Base-by-base conservation (phyloP, 2,888 invertebrate genomes). In the Pyralis farinalis region DNA sequence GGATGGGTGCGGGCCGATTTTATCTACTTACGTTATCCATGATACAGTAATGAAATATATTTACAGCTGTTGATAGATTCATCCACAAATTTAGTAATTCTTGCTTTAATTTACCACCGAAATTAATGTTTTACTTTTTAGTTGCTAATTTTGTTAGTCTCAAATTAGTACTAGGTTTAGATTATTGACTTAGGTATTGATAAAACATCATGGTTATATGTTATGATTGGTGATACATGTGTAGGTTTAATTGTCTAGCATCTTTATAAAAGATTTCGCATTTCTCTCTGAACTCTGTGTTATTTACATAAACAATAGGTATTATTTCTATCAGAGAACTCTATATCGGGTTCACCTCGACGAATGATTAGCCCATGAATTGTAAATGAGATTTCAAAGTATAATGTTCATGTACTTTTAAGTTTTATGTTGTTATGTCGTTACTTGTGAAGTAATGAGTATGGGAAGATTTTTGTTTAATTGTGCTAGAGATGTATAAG, bases 381-480 rank as follows among this genome's bases (percentile, higher is more conserved):
- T 63, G 53, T 58, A 57, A 63, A 67, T 60, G 59, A 71, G 58
- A 64, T 66, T 66, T 65, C 51, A 58, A 58, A 55, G 45, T 55
- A 48, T 51, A 51, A 46, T 46, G 47, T 55, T 56, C 47, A 62
- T 63, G 54, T 45, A 60, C 62, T 48, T 55, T 46, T 67, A 64
- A 59, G 63, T 59, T 73, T 72, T 76, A 77, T 76, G 70, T 80
- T 80, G 73, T 66, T 75, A 47, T 53, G 63, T 57, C 69, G 60
- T 80, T 84, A 76, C 84, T 83, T 83, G 55, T 65, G 58, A 83
- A 83, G 82, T 82, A 76, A 75, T 77, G 64, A 21, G 51, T 2
- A 16, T 16, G 46, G 57, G 61, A 61, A 70, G 63, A 67, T 73
- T 78, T 82, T 76, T 79, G 80, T 82, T 82, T 77, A 52, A 76